Conservation (phyloP, 64 coral and sea anemone genomes). For the Trachythela sp. region DNA sequence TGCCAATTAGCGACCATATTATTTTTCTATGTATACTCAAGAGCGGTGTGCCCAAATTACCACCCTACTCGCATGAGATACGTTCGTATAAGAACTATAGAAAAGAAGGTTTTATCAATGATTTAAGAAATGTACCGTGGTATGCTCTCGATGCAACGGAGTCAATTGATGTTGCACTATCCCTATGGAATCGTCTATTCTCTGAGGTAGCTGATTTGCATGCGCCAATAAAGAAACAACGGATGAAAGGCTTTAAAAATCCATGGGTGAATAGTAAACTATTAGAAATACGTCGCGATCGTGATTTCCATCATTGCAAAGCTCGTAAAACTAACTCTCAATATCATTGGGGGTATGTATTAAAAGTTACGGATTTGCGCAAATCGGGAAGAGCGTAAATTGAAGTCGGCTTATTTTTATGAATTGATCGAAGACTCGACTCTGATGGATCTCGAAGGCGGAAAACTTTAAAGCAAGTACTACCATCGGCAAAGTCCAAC, state of each 20-base stretch:
- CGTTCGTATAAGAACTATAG: conserved; percentile 42
- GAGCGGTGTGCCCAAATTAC: conserved; percentile 26
- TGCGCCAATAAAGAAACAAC: conserved; percentile 30
- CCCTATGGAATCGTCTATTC: conserved; percentile 24
- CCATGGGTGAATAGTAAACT: conserved; percentile 4
- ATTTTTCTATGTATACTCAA: conserved; percentile 49
- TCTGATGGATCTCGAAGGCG: conserved; percentile 30
- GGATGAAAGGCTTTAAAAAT: neutral
- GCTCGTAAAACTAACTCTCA: neutral
- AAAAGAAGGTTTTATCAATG: conserved; percentile 16
- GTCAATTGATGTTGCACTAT: conserved; percentile 36
- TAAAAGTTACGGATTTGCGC: conserved; percentile 35
- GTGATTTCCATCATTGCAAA: neutral
- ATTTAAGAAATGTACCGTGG: conserved; percentile 51
- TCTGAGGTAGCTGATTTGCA: conserved; percentile 34
- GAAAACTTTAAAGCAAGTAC: conserved; percentile 41
- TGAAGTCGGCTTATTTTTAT: conserved; percentile 47
- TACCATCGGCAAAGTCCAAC: conserved; percentile 8
- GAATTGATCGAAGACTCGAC: conserved; percentile 31
- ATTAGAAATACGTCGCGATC: conserved; percentile 5
- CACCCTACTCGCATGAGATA: neutral
- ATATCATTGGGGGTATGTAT: conserved; percentile 45
- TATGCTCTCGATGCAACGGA: conserved; percentile 22
- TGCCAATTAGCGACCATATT: conserved; percentile 43
- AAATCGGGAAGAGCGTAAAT: conserved; percentile 39